Conservation (phyloP, 2,113 vertebrate species). For the Pardalotus punctatus region DNA sequence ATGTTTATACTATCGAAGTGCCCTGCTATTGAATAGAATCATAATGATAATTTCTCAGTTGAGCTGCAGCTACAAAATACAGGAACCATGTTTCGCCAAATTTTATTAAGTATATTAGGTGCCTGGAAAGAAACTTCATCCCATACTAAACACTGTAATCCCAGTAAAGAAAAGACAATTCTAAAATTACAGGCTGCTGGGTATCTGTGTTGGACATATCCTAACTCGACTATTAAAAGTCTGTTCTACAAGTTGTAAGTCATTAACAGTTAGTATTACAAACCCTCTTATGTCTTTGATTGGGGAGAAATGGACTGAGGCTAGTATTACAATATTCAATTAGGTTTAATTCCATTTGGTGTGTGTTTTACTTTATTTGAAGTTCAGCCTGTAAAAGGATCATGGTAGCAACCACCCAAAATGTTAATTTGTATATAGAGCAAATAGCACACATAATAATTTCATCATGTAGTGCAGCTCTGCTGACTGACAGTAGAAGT, state of each 20-base stretch:
- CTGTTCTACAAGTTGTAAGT: constrained; percentile 16
- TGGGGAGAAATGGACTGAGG: constrained; percentile 26
- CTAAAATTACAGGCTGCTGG: background rate
- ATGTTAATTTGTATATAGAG: constrained; percentile 63
- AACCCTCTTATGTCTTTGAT: constrained; percentile 32
- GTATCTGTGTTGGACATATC: too few species aligned
- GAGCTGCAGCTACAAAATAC: background rate
- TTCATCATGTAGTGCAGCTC: constrained; percentile 38
- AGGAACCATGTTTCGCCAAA: background rate
- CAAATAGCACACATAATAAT: constrained; percentile 46
- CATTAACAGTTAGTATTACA: constrained; percentile 51
- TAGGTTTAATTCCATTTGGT: constrained; percentile 26
- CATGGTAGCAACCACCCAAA: constrained; percentile 36
- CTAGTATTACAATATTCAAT: constrained; percentile 46
- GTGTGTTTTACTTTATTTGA: constrained; percentile 49
- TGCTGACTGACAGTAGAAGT: constrained; percentile 51
- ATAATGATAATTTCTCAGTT: background rate
- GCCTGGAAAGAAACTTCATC: background rate
- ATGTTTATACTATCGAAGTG: background rate
- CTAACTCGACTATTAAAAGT: constrained; percentile 38
- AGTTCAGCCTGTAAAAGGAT: constrained; percentile 48
- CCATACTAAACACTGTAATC: constrained; percentile 1
- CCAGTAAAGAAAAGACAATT: constrained; percentile 33
- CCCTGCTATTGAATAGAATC: background rate
- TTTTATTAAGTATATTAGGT: background rate